These are phyloP conservation scores for Oikopleura albicans DNA, from an alignment of 23 tunicate genomes.

Conservation along the genomic window DNA sequence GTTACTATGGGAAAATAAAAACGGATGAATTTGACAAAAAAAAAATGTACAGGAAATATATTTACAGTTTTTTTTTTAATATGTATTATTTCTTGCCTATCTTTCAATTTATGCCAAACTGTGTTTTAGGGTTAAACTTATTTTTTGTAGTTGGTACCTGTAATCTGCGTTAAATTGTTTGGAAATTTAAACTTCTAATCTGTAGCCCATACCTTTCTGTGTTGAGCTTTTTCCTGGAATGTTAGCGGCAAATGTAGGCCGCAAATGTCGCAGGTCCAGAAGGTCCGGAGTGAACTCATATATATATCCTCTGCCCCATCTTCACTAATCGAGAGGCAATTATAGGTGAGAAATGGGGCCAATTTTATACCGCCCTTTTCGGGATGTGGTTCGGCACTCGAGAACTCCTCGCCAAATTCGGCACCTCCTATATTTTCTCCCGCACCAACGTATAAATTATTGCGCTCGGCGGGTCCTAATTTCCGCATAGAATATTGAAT, in stretches of 20 bases:
- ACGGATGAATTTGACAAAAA: no score
- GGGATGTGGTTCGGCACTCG: constrained; percentile 32
- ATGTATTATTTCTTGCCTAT: no score
- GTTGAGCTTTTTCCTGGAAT: constrained; percentile 9
- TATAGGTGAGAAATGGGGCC: constrained; percentile 33
- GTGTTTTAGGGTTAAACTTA: no score
- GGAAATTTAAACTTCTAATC: no score
- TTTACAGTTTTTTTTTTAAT: no score
- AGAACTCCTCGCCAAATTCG: constrained; percentile 18
- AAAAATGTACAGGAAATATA: no score
- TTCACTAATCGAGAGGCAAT: constrained; percentile 26
- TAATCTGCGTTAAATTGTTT: no score
- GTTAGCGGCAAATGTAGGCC: constrained; percentile 40
- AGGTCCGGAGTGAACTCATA: constrained; percentile 33
- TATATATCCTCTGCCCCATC: constrained; percentile 15
- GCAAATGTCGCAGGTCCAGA: constrained; percentile 67
- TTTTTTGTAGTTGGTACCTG: no score
- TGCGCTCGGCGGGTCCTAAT: constrained; percentile 38
- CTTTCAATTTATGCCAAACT: no score
- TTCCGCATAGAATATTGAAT: constrained; percentile 41
- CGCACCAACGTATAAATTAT: constrained; percentile 53
- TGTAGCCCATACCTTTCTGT: constrained; percentile 16
- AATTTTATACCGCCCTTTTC: constrained; percentile 41
- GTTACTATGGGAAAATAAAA: no score
- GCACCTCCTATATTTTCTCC: constrained; percentile 3